A percentile compares a stretch with the other conserved stretches of the same genome.
phyloP scores from a whole-genome alignment of 2,888 invertebrate genomes.

The Electrophaes corylata region DNA sequence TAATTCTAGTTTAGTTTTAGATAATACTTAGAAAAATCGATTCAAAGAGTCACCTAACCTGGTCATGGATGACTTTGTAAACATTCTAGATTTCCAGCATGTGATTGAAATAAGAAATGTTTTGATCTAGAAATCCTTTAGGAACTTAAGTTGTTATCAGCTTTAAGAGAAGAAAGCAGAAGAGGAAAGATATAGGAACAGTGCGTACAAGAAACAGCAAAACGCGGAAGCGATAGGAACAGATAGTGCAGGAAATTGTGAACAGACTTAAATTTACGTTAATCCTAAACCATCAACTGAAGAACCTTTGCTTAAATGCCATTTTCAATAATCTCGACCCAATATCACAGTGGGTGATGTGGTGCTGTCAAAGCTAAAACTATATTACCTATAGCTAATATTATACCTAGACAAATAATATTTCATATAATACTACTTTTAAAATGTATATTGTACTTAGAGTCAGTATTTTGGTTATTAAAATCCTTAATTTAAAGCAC shows the following conservation, averaged over 20 bases:
- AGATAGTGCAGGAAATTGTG: slow-evolving; percentile 15
- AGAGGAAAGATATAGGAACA: not conserved
- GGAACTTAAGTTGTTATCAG: not conserved
- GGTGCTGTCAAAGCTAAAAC: slow-evolving; percentile 34
- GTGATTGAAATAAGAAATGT: not conserved
- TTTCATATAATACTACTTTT: too few relatives aligned
- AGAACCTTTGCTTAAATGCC: slow-evolving; percentile 61
- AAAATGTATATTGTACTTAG: too few relatives aligned
- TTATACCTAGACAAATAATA: not conserved
- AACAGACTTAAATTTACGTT: slow-evolving; percentile 45
- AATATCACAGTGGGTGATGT: slow-evolving; percentile 82
- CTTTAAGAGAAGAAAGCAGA: not conserved
- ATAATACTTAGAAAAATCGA: too few relatives aligned
- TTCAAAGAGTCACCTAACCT: too few relatives aligned
- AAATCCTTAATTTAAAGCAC: too few relatives aligned
- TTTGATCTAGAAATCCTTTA: not conserved
- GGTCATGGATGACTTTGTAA: too few relatives aligned
- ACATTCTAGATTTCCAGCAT: too few relatives aligned
- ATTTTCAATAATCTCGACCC: slow-evolving; percentile 63
- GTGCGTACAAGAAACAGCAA: not conserved
- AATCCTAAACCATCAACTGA: slow-evolving; percentile 66
- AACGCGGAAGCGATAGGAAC: slow-evolving; percentile 5
- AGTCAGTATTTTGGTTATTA: too few relatives aligned
- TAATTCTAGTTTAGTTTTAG: too few relatives aligned
- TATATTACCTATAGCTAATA: slow-evolving; percentile 38